Base-by-base conservation (phyloP, 1,140 invertebrate species). In the Eriosoma lanigerum region DNA sequence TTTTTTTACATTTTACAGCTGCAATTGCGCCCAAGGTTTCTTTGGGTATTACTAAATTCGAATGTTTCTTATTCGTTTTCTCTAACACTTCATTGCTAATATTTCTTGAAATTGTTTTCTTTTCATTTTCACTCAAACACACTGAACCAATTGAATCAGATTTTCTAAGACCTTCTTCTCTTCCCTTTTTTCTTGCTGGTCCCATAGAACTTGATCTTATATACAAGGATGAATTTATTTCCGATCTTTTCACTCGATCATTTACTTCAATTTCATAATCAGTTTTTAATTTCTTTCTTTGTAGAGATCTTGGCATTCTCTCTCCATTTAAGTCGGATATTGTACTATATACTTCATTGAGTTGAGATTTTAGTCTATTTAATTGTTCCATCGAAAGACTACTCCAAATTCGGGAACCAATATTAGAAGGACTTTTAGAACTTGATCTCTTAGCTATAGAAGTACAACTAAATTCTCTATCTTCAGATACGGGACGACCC, bases 301-400 rank as follows among this genome's bases (percentile, higher is more conserved):
- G 70, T 58, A 82, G 82, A 76, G 84, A 86, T 32, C 84, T 84
- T 15, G 85, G 82, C 32, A 83, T 83, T 78, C 82, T 82, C 82
- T 84, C 54, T 89, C 89, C 83, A 88, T 84, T 84, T 50, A 84
- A 48, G 60, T 82, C 82, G 5, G 84, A 84, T 21, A 84, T 83
- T 32, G 84, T 91, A 44, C 91, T 91, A 82, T 95, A 95, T 58
- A 95, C 94, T 82, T 94, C 92, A 82, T 91, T 92, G 8, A 95
- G 84, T 83, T 95, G 93, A 84, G 89, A 90, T 85, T 94, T 94
- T 48, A 95, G 87, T 29, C 91, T 91, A 83, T 90, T 92, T 0
- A 95, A 91, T 86, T 95, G 93, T 83, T 95, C 93, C 85, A 92
- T 90, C 1, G 93, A 93, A 58, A 95, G 86, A 84, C 93, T 94